A percentile compares a stretch with the other conserved stretches of the same genome.
phyloP scores from a whole-genome alignment of 2,797 vertebrate species.

The Tangara arthus region DNA sequence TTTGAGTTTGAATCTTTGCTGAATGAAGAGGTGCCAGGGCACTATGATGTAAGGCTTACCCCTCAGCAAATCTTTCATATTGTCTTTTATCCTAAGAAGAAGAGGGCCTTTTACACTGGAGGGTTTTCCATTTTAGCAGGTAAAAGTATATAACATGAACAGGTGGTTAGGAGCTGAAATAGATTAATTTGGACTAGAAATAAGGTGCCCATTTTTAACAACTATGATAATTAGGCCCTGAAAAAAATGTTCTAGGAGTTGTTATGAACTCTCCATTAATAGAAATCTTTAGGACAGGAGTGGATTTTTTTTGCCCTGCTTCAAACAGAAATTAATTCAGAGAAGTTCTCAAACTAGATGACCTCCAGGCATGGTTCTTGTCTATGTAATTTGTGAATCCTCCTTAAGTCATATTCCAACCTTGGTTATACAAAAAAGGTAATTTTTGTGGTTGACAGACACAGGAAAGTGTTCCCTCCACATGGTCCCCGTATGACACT shows the following conservation, averaged over 20 bases:
- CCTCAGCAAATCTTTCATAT: background rate
- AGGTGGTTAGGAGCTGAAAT: background rate
- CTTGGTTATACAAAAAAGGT: background rate
- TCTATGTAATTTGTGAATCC: background rate
- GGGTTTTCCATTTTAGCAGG: background rate
- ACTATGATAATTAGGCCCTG: background rate
- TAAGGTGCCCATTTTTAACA: background rate
- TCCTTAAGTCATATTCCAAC: background rate
- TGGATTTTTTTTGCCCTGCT: background rate
- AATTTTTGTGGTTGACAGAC: background rate
- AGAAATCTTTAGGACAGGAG: constrained; percentile 9
- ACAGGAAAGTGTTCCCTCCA: background rate
- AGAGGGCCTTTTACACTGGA: background rate
- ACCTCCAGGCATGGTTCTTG: background rate
- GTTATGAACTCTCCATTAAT: background rate
- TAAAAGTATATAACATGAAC: background rate
- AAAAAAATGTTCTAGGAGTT: constrained; percentile 1
- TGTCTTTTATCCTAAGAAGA: background rate
- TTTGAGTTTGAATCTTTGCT: background rate
- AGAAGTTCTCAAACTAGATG: background rate
- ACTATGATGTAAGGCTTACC: background rate
- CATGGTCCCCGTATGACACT: background rate
- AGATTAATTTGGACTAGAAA: background rate
- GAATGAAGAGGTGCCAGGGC: background rate
- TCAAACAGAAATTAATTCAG: constrained; percentile 28